These are phyloP conservation scores for Dolichotis patagonum DNA, from an alignment of 2,113 vertebrate species.

Conservation along the genomic window DNA sequence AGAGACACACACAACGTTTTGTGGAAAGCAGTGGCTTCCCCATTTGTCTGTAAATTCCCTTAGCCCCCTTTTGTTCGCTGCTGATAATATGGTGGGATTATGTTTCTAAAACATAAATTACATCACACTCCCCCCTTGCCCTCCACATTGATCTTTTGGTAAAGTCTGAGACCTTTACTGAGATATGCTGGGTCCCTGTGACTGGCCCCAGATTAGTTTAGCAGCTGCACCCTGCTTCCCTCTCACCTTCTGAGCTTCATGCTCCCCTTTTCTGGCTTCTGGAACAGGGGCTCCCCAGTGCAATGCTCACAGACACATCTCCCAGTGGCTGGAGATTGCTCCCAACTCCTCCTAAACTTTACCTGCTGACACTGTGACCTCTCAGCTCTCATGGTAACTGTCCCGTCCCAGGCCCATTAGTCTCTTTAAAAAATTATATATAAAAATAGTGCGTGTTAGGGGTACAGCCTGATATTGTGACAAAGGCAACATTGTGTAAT, in stretches of 20 bases:
- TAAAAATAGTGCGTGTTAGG: not conserved
- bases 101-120: not conserved
- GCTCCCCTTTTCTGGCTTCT: not conserved
- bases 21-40: not conserved
- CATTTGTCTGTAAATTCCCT: not conserved
- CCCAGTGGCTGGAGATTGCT: not conserved
- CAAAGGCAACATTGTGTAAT: no score
- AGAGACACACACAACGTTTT: not conserved
- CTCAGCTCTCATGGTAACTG: not conserved
- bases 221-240: not conserved
- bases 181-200: not conserved
- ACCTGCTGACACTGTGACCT: rapidly evolving
- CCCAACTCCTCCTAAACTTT: not conserved
- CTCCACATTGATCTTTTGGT: not conserved
- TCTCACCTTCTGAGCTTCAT: not conserved
- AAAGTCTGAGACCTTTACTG: not conserved
- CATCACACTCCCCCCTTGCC: no score
- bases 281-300: not conserved
- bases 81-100: not conserved
- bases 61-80: not conserved
- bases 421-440: not conserved
- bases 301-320: rapidly evolving
- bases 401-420: not conserved
- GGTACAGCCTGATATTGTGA: not conserved
- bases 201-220: no score